Base-by-base conservation (phyloP, 2,797 vertebrate species). In the Cephalopachus bancanus region DNA sequence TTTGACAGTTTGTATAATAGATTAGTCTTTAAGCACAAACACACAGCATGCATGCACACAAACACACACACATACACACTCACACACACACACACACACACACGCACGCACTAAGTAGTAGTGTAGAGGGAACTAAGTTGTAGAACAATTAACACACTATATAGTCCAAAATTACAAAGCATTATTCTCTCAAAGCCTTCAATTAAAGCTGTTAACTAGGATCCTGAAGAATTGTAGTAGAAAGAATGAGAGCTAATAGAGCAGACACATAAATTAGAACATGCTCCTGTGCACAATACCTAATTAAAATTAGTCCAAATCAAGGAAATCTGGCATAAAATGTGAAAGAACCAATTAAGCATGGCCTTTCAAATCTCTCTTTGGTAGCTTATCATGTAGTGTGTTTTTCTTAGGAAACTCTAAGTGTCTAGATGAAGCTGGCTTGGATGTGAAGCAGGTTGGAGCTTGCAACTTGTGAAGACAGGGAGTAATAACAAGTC, bases 301-400 rank as follows among this genome's bases (percentile, higher is more conserved):
- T 94, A 96, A 95, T 95, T 86, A 97, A 97, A 94, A 92, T 92
- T 94, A 97, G 64, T 24, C 83, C 55, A 81, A 57, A 84, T 89
- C 53, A 91, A 94, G 67, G 22, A 96, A 94, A 91, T 57, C 28
- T 65, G 93, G 44, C 64, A 90, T 78, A 94, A 85, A n/a, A 60
- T 28, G 33, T 89, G 86, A 49, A 84, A 93, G 81, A 96, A 93
- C 85, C 87, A 92, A 89, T 91, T 91, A 94, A 83, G 19, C 4
- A 6, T n/a, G 33, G n/a, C 51, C 69, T 93, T 93, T 93, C 86
- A 91, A 84, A 72, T 33, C 53, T 78, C 87, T 65, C 62, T 87
- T 93, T 53, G 49, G 59, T 49, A 90, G 83, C 83, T 44, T 93
- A 64, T 79, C 84, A 51, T 33, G 28, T 37, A 78, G 74, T 53